Evolutionary conservation across 2,797 vertebrate species (phyloP).

Genomic region (Crocodylus rhombifer): DNA sequence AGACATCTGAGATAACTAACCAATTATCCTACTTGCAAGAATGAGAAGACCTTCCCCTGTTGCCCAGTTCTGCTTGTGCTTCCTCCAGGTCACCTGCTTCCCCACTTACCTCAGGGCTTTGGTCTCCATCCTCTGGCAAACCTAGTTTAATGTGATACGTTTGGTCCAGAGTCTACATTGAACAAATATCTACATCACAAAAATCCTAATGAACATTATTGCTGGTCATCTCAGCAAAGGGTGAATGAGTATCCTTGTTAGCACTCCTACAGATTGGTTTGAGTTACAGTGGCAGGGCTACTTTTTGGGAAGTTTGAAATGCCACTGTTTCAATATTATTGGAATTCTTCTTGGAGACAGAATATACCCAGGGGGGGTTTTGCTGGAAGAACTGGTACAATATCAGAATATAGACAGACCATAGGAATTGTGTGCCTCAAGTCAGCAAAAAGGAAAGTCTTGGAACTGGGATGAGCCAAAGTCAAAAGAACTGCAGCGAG

Average conservation of each 20-base stretch:
- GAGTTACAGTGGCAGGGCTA: neutral
- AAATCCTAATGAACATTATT: neutral
- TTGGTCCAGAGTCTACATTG: neutral
- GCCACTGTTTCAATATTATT: neutral
- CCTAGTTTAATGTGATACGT: too few relatives aligned
- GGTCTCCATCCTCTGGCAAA: too few relatives aligned
- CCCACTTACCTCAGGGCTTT: too few relatives aligned
- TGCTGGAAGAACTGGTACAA: fast-evolving
- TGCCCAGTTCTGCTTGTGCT: too few relatives aligned
- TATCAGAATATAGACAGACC: too few relatives aligned
- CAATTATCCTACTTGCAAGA: too few relatives aligned
- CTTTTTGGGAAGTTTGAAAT: neutral
- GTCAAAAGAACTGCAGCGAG: neutral
- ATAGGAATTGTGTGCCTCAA: too few relatives aligned
- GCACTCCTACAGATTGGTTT: neutral
- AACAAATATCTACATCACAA: neutral
- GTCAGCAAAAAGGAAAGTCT: neutral
- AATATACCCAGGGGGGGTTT: neutral
- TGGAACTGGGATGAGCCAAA: neutral
- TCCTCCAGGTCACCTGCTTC: too few relatives aligned
- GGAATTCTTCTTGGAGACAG: neutral
- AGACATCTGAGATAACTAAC: too few relatives aligned
- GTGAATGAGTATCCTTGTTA: neutral
- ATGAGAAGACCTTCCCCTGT: too few relatives aligned
- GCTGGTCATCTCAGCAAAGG: neutral